A percentile compares a stretch with the other conserved stretches of the same genome.
phyloP scores from a whole-genome alignment of 2,797 vertebrate genomes.

The Mus spretus region DNA sequence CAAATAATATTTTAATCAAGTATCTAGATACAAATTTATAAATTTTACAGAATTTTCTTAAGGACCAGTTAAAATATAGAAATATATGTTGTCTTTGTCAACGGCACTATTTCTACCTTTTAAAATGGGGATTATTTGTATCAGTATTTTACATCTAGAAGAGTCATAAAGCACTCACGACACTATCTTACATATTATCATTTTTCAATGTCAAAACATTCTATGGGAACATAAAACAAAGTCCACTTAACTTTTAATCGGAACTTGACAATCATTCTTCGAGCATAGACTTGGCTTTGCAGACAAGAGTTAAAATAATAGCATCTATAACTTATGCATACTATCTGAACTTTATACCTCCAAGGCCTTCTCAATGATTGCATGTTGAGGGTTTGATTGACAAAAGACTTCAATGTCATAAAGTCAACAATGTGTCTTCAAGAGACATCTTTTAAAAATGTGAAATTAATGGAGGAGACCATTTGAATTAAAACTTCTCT shows the following conservation, averaged over 20 bases:
- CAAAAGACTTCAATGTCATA: constrained; percentile 70
- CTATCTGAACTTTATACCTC: constrained; percentile 63
- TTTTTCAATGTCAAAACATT: constrained; percentile 35
- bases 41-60: constrained; percentile 68
- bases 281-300: constrained; percentile 38
- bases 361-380: constrained; percentile 62
- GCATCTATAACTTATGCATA: constrained; percentile 73
- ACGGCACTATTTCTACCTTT: not conserved
- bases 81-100: not conserved
- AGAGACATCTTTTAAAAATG: constrained; percentile 65
- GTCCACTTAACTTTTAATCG: not conserved
- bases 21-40: constrained; percentile 47
- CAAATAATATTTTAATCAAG: constrained; percentile 78
- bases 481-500: constrained; percentile 59
- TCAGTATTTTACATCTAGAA: constrained; percentile 61
- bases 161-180: not conserved
- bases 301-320: constrained; percentile 62
- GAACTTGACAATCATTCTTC: constrained; percentile 48
- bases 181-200: constrained; percentile 21
- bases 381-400: constrained; percentile 79
- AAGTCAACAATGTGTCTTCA: constrained; percentile 79
- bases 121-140: not conserved
- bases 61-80: constrained; percentile 54
- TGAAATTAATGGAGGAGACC: constrained; percentile 49
- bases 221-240: constrained; percentile 41